phyloP scores from a whole-genome alignment of 1,140 invertebrate species.

The Heterodera carotae region DNA sequence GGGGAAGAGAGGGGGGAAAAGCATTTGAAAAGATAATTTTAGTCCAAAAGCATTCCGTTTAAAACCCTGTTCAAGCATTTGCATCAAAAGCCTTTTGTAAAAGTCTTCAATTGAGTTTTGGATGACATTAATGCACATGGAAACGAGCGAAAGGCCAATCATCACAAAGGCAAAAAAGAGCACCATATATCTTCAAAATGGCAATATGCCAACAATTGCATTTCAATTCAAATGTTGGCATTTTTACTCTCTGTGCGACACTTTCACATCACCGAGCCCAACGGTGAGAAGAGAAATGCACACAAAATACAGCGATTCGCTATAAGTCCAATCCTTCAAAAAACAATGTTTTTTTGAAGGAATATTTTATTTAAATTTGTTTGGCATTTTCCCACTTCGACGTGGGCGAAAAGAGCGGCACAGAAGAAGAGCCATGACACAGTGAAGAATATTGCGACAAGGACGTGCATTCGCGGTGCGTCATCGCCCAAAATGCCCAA shows the following conservation, averaged over 20 bases:
- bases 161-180: constrained; percentile 64
- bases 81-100: constrained; percentile 60
- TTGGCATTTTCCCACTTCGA: constrained; percentile 42
- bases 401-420: constrained; percentile 59
- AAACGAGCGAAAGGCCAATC: constrained; percentile 62
- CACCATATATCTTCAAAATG: constrained; percentile 62
- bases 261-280: constrained; percentile 60
- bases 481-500: constrained; percentile 13
- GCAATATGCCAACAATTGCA: neutral
- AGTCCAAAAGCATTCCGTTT: neutral
- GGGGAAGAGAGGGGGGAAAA: constrained; percentile 40
- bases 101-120: constrained; percentile 62
- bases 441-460: constrained; percentile 49
- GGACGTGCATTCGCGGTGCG: constrained; percentile 47
- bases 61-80: constrained; percentile 52
- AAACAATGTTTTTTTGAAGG: constrained; percentile 12
- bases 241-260: constrained; percentile 56
- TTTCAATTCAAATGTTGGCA: neutral
- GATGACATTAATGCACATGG: constrained; percentile 64
- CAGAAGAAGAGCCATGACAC: constrained; percentile 64
- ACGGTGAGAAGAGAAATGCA: constrained; percentile 59
- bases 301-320: constrained; percentile 57
- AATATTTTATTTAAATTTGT: neutral
- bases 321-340: constrained; percentile 61
- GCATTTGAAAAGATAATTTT: neutral